Base-by-base conservation (phyloP, 2,888 invertebrate genomes). In the Proisotoma minuta region DNA sequence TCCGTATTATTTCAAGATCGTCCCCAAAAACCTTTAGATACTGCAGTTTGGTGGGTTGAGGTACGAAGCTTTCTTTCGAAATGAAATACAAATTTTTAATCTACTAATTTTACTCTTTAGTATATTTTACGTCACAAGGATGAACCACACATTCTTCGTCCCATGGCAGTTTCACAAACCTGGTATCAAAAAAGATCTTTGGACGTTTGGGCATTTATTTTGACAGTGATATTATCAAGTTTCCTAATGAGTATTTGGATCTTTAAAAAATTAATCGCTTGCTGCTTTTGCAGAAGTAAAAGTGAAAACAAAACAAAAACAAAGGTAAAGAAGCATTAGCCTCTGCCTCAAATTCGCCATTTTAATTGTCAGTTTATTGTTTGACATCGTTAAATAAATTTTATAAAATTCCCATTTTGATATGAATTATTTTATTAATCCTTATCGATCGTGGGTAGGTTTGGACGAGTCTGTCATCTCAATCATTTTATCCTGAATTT, bases 141-240 rank as follows among this genome's bases (percentile, higher is more conserved):
- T 18, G 66, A 69, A 18, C 52, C 66, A 1, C 49, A 56, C 39
- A 54, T 61, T 28, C 57, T 66, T 0, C 58, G 63, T 22, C 64
- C 64, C 10, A 29, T 63, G 1, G 58, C 61, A 2, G 39, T 60
- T 1, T 52, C 59, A 12, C 53, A 63, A 47, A 51, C 48, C 0
- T 69, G 69, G 69, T 69, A 59, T 22, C 62, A 69, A 29, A 49
- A 65, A 27, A 50, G 69, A 34, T 57, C 56, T 8, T 28, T 66
- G 1, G 69, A 69, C 28, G 69, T 69, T 3, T 69, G 69, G 69
- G 62, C 59, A 23, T 68, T 65, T 23, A 29, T 68, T 54, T 24
- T 43, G 8, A 26, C 26, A 1, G 12, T 59, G 1, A 3, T 47
- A n/a, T 18, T 52, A 4, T 52, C n/a, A 5, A 26, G 5, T 3